Base-by-base conservation (phyloP, 2,888 invertebrate species). In the Scaptomyza flava region DNA sequence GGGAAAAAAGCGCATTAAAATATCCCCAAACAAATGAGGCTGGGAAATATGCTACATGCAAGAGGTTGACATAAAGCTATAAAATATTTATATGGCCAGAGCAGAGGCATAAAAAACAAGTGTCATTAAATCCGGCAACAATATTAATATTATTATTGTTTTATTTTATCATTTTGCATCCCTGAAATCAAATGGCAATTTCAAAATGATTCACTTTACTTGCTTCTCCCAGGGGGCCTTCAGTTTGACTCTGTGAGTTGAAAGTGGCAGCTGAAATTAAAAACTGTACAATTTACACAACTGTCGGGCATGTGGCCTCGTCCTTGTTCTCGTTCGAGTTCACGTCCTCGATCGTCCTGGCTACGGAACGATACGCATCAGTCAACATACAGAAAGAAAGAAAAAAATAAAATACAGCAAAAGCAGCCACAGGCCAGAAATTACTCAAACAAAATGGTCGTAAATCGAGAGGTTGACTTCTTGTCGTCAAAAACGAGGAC, bases 391-490 rank as follows among this genome's bases (percentile, higher is more conserved):
- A 27, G n/a, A 33, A 36, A 9, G 8, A 7, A 8, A 14, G 4
- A 14, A 7, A 7, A 2, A 12, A 0, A 33, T 2, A 33, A 33
- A 11, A 33, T 9, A 31, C 31, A 31, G 31, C 31, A 31, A 1
- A 23, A 42, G 27, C 38, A 57, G 53, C 38, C 56, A 38, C 72
- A 73, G 60, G 59, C 11, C 65, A 78, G 74, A 79, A 90, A 89
- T 89, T 81, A 89, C 78, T 90, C 89, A 89, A 89, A 88, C 86
- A 89, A 90, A 90, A 90, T 89, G 90, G 89, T 90, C 89, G 88
- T 90, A 90, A 90, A 90, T 90, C 89, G 89, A 87, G 84, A 89
- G 79, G 88, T 83, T 89, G 89, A 90, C 90, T 90, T 90, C 86
- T 89, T 87, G 89, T 88, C 89, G 89, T 89, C 84, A 83, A 77